Evolutionary conservation across 2,888 invertebrate species (phyloP), one percentile per base, ranked within the genome.

Genomic region (Agonopterix subpropinquella): DNA sequence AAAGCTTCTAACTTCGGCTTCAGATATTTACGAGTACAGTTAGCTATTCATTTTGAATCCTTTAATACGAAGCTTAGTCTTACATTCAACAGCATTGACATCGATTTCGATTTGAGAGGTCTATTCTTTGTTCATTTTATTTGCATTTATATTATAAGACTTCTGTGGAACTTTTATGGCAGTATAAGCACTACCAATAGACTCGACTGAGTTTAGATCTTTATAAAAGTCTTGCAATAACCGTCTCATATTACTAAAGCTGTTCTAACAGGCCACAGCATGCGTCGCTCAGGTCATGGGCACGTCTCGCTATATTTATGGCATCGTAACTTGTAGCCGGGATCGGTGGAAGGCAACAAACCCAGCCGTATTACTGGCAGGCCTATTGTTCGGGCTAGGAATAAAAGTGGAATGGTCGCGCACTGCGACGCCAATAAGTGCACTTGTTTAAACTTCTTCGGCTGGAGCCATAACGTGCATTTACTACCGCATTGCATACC

Each of bases 231-330:
- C 28, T 28, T 7, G 28, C 28, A 28, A 18, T 28, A 49, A 39
- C 49, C 35, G 49, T 15, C 36, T 50, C 49, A 39, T 47, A 50
- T 50, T 47, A 47, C 49, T 47, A 35, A 8, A 11, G 43, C 41
- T 44, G 8, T 13, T 35, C 43, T 8, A 8, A 11, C 28, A 28
- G 28, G 28, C 28, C 28, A 5, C 7, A 28, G 11, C 47, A 47
- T 41, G 15, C 43, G 47, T 13, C 43, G 74, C 68, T 52, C 73
- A 65, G 82, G 80, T 81, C 84, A 80, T 70, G 80, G 81, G 81
- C 85, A 80, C 81, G 81, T 81, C 77, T 71, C 69, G 72, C 65
- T 59, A 72, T 84, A 86, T 84, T 87, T 83, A 87, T 86, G 78
- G 83, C 79, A 61, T 80, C 84, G 75, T 85, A 82, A 86, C 84